Conservation (phyloP, 2,888 invertebrate genomes). For the Agrochola lychnidis region DNA sequence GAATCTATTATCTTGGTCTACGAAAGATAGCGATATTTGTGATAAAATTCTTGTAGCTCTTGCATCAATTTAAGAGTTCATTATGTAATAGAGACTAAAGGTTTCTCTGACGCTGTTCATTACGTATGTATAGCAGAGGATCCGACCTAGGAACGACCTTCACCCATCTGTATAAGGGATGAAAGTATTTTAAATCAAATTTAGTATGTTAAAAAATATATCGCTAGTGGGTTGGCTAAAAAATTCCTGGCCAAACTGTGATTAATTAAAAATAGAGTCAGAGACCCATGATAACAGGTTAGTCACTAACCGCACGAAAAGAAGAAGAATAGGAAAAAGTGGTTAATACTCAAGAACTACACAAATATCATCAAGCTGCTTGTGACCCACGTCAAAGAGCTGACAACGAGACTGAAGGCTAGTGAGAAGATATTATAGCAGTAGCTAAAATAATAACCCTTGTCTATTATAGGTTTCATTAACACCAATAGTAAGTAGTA, state of each 20-base stretch:
- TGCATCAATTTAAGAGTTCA: background rate
- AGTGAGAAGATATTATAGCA: background rate
- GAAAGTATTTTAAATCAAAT: too few species aligned
- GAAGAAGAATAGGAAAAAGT: too few species aligned
- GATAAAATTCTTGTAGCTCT: slow-evolving; percentile 13
- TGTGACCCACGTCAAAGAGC: background rate
- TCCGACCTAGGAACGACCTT: too few species aligned
- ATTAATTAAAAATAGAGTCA: too few species aligned
- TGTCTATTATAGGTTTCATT: background rate
- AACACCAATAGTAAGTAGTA: too few species aligned
- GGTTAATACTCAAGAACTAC: background rate
- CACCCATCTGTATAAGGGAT: too few species aligned
- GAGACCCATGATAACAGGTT: too few species aligned
- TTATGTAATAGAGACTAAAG: slow-evolving; percentile 15
- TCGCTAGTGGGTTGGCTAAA: too few species aligned
- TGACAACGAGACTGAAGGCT: background rate
- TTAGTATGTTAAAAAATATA: too few species aligned
- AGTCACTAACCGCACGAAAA: too few species aligned
- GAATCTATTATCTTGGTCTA: slow-evolving; percentile 26
- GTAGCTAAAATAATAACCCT: background rate
- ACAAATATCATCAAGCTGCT: background rate
- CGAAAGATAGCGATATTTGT: slow-evolving; percentile 11
- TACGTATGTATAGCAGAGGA: background rate
- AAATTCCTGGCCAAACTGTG: too few species aligned
- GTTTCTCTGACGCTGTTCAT: background rate